Base-by-base conservation (phyloP, 2,888 invertebrate genomes). In the Leptinotarsa peninsularis region DNA sequence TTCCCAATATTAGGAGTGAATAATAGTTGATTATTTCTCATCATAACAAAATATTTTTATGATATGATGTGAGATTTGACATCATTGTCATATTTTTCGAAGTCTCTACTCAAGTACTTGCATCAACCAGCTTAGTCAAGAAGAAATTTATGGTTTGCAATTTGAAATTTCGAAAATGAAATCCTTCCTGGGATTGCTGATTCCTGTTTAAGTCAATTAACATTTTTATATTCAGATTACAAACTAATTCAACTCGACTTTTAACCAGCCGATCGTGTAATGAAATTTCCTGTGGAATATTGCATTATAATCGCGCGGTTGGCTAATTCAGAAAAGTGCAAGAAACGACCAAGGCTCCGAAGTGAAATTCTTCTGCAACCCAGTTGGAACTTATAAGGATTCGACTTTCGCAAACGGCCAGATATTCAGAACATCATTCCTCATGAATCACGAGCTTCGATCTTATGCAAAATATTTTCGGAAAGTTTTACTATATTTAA, bases 321-420 rank as follows among this genome's bases (percentile, higher is more conserved):
- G 69, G 68, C 56, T 69, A 18, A 56, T 27, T 49, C 54, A 52
- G 69, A 69, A 69, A 69, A 69, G 56, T 69, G 56, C 56, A 69
- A 69, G 56, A 68, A 18, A 56, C 69, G 69, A 33, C 69, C 58
- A 56, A 69, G 69, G 69, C 52, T 69, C 13, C 18, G 63, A 63
- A 63, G 63, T 33, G 63, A 63, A 63, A 63, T n/a, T 63, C 27
- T 63, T 63, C 43, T 63, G 43, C n/a, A 63, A 27, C 60, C 60
- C 14, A 23, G 14, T 60, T 27, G 27, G 15, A 60, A 60, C 63
- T 15, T 18, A 27, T 63, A n/a, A 43, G 33, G 33, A 43, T 43
- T 43, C 43, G 43, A 63, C 63, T 63, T 63, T 63, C 63, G 27
- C 63, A 63, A 63, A n/a, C 63, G 33, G 33, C 43, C 17, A 33